A percentile compares a stretch with the other conserved stretches of the same genome.
Conservation (phyloP, 1,140 invertebrate species). For the Agrilus planipennis region DNA sequence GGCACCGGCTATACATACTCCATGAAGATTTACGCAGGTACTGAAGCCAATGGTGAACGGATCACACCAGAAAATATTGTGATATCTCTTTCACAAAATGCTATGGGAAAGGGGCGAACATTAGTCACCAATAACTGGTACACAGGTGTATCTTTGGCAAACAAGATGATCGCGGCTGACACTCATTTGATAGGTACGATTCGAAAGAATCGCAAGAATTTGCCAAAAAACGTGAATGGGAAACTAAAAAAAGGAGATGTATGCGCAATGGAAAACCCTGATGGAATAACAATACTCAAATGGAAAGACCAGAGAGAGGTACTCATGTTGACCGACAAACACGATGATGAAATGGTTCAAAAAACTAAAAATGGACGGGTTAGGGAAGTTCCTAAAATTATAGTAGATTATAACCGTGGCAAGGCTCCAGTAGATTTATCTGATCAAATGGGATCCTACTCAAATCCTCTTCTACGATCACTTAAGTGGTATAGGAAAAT, state of each 20-base stretch:
- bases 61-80: conserved; percentile 1
- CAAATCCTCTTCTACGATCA: not conserved
- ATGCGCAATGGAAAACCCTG: conserved; percentile 28
- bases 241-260: conserved; percentile 32
- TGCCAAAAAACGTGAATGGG: conserved; percentile 27
- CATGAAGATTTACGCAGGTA: conserved; percentile 7
- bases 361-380: too few species aligned
- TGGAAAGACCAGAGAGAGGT: conserved; percentile 36
- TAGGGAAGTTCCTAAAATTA: too few species aligned
- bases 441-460: conserved; percentile 1
- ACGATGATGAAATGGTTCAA: conserved; percentile 10
- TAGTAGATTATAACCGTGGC: not conserved
- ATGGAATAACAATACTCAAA: conserved; percentile 31
- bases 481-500: conserved; percentile 1
- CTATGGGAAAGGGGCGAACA: conserved; percentile 22
- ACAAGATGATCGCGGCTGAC: conserved; percentile 30
- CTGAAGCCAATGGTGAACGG: conserved; percentile 2
- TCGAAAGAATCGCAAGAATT: conserved; percentile 27
- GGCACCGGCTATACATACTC: conserved; percentile 7
- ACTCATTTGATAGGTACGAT: conserved; percentile 37
- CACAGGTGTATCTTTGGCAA: conserved; percentile 30
- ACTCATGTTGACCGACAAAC: conserved; percentile 32
- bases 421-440: not conserved
- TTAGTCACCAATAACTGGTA: conserved; percentile 27
- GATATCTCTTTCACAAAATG: conserved; percentile 3